Conservation (phyloP, 2,888 invertebrate genomes). For the Leuctra nigra region DNA sequence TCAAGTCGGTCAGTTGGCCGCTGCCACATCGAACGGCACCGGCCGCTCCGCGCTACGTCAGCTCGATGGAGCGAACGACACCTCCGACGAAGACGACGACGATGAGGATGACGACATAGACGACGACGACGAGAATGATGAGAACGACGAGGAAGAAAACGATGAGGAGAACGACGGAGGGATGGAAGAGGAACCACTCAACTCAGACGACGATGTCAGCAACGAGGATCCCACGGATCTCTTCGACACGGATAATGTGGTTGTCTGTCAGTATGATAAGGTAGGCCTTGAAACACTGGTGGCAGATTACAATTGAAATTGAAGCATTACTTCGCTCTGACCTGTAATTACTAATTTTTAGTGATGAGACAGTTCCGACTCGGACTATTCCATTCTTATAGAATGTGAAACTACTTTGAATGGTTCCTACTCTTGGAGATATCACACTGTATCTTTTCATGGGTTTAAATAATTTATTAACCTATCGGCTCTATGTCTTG, state of each 20-base stretch:
- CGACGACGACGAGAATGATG: slow-evolving; percentile 50
- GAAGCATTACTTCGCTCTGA: too few species aligned
- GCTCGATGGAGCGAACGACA: slow-evolving; percentile 36
- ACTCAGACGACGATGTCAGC: slow-evolving; percentile 95
- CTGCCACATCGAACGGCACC: neutral
- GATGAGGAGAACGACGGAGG: slow-evolving; percentile 64
- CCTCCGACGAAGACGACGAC: slow-evolving; percentile 57
- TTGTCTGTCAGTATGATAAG: slow-evolving; percentile 99
- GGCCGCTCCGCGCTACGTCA: slow-evolving; percentile 27
- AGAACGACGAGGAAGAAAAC: slow-evolving; percentile 72
- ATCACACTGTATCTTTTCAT: too few species aligned
- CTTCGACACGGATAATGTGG: slow-evolving; percentile 98
- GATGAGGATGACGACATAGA: slow-evolving; percentile 59
- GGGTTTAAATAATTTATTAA: too few species aligned
- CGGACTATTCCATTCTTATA: too few species aligned
- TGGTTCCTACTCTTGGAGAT: too few species aligned
- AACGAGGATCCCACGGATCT: slow-evolving; percentile 92
- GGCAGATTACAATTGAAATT: too few species aligned
- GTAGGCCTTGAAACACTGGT: too few species aligned
- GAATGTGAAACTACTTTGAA: too few species aligned
- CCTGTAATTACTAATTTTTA: too few species aligned
- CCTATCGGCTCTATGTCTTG: too few species aligned
- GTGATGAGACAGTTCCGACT: too few species aligned
- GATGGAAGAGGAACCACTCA: slow-evolving; percentile 81
- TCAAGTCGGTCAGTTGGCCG: neutral